Base-by-base conservation (phyloP, 2,113 vertebrate genomes). In the Lutjanus erythropterus region DNA sequence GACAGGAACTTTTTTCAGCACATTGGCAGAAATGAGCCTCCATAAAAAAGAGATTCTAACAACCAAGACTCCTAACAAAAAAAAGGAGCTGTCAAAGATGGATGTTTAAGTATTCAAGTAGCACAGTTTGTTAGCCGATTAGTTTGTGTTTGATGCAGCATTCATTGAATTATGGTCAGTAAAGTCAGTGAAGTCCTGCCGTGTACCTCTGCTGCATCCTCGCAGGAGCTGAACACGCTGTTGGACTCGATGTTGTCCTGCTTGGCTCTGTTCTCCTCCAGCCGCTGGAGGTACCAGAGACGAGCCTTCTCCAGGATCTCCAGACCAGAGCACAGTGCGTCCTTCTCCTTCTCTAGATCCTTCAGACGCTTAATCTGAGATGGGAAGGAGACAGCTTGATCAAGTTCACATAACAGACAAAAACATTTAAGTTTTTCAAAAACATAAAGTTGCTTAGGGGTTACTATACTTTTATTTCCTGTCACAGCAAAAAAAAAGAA, bases 281-380 rank as follows among this genome's bases (percentile, higher is more conserved):
- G 88, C 16, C 21, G 85, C 62, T 88, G 88, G 9, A 90, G 82
- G 86, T 95, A 96, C 93, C 94, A 95, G 33, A 90, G 56, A 2
- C 82, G 89, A 61, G 92, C 60, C 75, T 88, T 91, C 23, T 95
- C 94, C 82, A 96, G 81, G 25, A 93, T 72, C 71, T 95, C 90
- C 84, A 95, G 77, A 19, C 95, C 94, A 0, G 70, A 87, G 82
- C 85, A 94, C n/a, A 95, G 90, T 9, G 76, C 81, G 46, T 96
- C 95, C 78, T 94, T 96, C 86, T 96, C 94, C 69, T 83, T 83
- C 78, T 96, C 95, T 9, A 96, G 71, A 33, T 93, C 92, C 80
- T 85, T 94, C 61, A 92, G 55, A 21, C 64, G 91, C 81, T 91
- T 94, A 62, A 96, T 84, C 95, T 96, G 76, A 31, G 75, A 70